Base-by-base conservation (phyloP, 2,797 vertebrate species). In the Parambassis ranga region DNA sequence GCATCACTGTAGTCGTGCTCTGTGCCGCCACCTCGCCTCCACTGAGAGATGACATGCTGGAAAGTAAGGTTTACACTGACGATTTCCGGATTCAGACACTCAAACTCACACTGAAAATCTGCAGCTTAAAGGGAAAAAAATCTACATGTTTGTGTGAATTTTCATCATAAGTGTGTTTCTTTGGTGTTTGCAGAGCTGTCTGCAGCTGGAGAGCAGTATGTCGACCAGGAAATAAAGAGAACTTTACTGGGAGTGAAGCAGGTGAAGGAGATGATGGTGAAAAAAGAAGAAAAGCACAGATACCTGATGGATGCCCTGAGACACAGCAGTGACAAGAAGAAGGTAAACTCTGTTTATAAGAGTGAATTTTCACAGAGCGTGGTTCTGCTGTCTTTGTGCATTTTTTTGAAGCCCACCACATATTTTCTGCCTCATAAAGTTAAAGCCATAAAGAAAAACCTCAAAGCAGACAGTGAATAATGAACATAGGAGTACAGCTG, bases 181-280 rank as follows among this genome's bases (percentile, higher is more conserved):
- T 1, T 23, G 32, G 2, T 58, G 30, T 60, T 74, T 83, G 73
- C 55, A 95, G 95, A 77, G 56, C 79, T 94, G 73, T 92, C 92
- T 16, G 83, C 88, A 66, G 81, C 82, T 37, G 93, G 89, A 38
- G 88, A 92, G 72, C 85, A 68, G 66, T 89, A 90, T 39, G 71
- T 87, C 6, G 88, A 89, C 1, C 89, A 90, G 75, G 93, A 94
- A 24, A 85, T 95, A 71, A 94, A 92, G 83, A 90, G 79, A 68
- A 92, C 92, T 28, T 83, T 95, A 63, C 86, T 85, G 31, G 93
- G 93, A 28, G 84, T 94, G 65, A 95, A 94, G 83, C 89, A 93
- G 77, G 92, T 95, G 89, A 95, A 91, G 89, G 86, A 91, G 58
- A 73, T 85, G 75, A 93, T 95, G 93, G 92, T 91, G 78, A 92